Base-by-base conservation (phyloP, 2,888 invertebrate species). In the Anthophora plumipes region DNA sequence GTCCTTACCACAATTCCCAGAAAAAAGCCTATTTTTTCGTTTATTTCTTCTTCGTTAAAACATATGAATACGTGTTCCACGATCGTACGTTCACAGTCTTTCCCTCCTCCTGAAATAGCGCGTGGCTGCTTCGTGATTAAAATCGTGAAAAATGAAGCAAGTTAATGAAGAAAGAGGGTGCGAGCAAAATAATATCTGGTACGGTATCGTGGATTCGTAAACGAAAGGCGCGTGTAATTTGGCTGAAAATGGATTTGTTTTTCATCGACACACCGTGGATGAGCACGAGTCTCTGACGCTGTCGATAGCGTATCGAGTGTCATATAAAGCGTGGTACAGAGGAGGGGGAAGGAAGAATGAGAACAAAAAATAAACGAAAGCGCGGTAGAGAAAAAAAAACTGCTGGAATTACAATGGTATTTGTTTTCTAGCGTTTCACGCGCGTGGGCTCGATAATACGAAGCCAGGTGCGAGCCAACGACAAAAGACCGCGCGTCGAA, bases 171-270 rank as follows among this genome's bases (percentile, higher is more conserved):
- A 55, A 46, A 50, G 22, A 37, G 39, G 6, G 70, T 11, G 64
- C 60, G 50, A 50, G 57, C 50, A 54, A 77, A 85, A 78, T 82
- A 73, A 80, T 80, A 75, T 64, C 66, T 64, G 59, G n/a, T 70
- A 20, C 8, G n/a, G 60, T 68, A 68, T 63, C 74, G 69, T 68
- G 63, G 76, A 63, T 72, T 60, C 69, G 64, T 72, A 76, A 72
- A 81, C 74, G 78, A 80, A 76, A 79, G 66, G 50, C 74, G 81
- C 60, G 83, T 85, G 84, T 84, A 85, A 85, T 85, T 85, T 81
- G 81, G 85, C 64, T 77, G 85, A 85, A 85, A 84, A 81, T 84
- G 85, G 77, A 84, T 85, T 85, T 85, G 74, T 82, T 81, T 85
- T 85, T 64, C 78, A 83, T 85, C 83, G 83, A 75, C 71, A 61